These are phyloP conservation scores for Strix aluco DNA, from an alignment of 2,113 vertebrate species.

Conservation along the genomic window DNA sequence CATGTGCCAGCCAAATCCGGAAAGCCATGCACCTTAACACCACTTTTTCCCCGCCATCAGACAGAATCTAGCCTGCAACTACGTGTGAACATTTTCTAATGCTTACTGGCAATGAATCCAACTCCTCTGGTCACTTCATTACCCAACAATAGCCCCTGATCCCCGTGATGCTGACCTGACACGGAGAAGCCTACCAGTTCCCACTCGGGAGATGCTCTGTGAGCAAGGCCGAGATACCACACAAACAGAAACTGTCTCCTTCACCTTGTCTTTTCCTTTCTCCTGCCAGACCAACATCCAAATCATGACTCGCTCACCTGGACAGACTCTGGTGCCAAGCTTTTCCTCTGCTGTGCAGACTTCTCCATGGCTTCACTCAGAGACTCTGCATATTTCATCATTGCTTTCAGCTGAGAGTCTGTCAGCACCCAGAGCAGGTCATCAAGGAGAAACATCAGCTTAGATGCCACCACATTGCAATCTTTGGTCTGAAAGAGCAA, in stretches of 20 bases:
- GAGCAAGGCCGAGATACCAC: neutral
- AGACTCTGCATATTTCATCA: constrained; percentile 96
- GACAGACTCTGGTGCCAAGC: constrained; percentile 73
- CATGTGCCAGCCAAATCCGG: neutral
- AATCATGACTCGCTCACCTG: constrained; percentile 47
- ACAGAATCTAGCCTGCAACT: neutral
- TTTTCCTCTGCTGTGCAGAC: constrained; percentile 94
- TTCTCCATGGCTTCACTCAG: constrained; percentile 96
- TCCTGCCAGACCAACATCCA: neutral
- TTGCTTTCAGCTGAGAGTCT: constrained; percentile 95
- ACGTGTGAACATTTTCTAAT: neutral
- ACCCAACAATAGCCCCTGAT: neutral
- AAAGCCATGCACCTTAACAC: neutral
- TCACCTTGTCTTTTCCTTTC: neutral
- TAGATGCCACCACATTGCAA: constrained; percentile 94
- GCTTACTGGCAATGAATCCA: neutral
- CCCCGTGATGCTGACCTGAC: accelerated
- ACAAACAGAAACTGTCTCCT: neutral
- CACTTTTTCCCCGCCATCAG: neutral
- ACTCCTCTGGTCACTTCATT: neutral
- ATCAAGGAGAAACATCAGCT: constrained; percentile 94
- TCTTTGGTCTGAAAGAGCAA: constrained; percentile 86
- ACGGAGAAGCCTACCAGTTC: neutral
- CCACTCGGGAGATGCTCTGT: neutral
- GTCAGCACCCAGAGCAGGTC: constrained; percentile 98